phyloP scores from a whole-genome alignment of 2,888 invertebrate genomes.

The Himalopsyche kuldschensis region DNA sequence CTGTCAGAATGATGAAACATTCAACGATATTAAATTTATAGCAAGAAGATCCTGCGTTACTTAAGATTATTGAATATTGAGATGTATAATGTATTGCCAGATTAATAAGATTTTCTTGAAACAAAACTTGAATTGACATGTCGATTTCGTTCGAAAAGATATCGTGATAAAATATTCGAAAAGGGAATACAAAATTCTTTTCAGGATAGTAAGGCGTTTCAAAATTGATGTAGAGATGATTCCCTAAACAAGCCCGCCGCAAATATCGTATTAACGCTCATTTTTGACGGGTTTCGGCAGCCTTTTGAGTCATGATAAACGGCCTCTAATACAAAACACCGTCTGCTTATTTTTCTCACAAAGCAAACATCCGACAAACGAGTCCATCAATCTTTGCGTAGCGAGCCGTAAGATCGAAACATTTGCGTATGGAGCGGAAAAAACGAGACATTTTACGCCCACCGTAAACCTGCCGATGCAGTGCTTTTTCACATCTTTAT shows the following conservation, averaged over 20 bases:
- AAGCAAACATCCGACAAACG: constrained; percentile 36
- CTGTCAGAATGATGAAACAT: neutral
- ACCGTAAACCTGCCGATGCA: neutral
- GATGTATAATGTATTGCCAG: no score
- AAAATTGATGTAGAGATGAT: neutral
- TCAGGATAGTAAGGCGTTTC: neutral
- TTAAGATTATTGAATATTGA: no score
- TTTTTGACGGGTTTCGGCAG: neutral
- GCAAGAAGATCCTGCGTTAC: no score
- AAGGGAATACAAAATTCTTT: neutral
- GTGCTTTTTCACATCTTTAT: neutral
- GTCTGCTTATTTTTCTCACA: constrained; percentile 33
- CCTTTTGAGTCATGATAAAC: constrained; percentile 29
- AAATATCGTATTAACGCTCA: neutral
- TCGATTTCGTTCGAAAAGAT: neutral
- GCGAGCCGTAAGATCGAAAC: constrained; percentile 27
- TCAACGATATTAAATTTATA: no score
- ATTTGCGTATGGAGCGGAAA: constrained; percentile 34
- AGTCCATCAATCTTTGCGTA: constrained; percentile 37
- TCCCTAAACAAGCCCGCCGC: neutral
- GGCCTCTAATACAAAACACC: constrained; percentile 35
- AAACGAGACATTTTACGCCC: constrained; percentile 20
- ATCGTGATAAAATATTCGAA: neutral
- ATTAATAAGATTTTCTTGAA: no score
- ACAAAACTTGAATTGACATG: neutral